phyloP scores from a whole-genome alignment of 1,140 invertebrate genomes.

The Rhagoletis pomonella region DNA sequence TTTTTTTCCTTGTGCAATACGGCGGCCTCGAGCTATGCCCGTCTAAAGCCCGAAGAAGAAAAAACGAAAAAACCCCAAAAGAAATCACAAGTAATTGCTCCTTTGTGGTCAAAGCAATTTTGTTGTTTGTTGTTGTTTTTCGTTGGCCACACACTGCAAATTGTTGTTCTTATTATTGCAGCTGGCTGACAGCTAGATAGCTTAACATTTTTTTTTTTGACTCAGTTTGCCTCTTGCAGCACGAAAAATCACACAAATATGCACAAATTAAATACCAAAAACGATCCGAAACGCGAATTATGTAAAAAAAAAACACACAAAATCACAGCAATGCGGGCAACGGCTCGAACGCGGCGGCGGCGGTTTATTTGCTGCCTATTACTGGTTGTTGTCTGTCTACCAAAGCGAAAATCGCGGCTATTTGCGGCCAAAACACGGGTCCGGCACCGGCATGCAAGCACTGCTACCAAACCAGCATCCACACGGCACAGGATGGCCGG shows the following conservation, averaged over 20 bases:
- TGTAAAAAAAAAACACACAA: constrained; percentile 14
- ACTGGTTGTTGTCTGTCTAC: constrained; percentile 16
- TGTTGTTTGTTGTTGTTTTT: constrained; percentile 17
- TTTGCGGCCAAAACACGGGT: constrained; percentile 10
- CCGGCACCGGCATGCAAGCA: background rate
- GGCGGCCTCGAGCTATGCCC: background rate
- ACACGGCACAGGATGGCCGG: background rate
- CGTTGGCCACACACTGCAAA: background rate
- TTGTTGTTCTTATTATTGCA: constrained; percentile 27
- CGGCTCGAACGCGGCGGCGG: background rate
- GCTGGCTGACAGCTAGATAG: background rate
- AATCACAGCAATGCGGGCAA: background rate
- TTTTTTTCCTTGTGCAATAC: too few relatives aligned
- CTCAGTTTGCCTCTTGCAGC: background rate
- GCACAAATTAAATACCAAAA: constrained; percentile 43
- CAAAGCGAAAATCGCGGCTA: background rate
- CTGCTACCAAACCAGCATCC: constrained; percentile 17
- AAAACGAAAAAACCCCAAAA: background rate
- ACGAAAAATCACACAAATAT: constrained; percentile 36
- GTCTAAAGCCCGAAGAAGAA: background rate
- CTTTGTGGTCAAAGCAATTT: constrained; percentile 29
- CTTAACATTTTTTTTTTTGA: background rate
- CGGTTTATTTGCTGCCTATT: constrained; percentile 27
- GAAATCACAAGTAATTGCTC: constrained; percentile 39
- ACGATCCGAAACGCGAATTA: constrained; percentile 32